phyloP scores from a whole-genome alignment of 2,888 invertebrate species.

The Ganaspis brasiliensis region DNA sequence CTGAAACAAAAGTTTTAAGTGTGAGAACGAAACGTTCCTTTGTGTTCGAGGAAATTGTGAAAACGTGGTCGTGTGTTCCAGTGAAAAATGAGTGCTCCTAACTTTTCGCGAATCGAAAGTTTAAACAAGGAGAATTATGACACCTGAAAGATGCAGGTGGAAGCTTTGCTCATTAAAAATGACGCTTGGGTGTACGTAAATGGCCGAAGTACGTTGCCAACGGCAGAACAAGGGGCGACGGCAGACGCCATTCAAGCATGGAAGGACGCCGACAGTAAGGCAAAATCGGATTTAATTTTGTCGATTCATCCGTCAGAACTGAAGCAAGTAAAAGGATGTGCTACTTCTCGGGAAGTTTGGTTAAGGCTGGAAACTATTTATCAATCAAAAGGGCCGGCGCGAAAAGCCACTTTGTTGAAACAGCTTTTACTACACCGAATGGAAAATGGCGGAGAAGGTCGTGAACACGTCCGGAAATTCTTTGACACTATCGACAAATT shows the following conservation, averaged over 20 bases:
- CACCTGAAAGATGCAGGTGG: background rate
- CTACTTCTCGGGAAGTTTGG: constrained; percentile 17
- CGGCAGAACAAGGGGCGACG: background rate
- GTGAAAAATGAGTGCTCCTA: background rate
- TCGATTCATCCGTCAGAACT: constrained; percentile 43
- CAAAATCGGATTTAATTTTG: constrained; percentile 44
- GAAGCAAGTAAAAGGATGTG: constrained; percentile 28
- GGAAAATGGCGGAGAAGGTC: too few relatives aligned
- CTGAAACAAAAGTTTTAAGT: background rate
- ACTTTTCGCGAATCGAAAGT: background rate
- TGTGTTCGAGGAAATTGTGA: background rate
- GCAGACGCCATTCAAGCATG: constrained; percentile 22
- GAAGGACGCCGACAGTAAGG: constrained; percentile 40
- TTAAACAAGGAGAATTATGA: background rate
- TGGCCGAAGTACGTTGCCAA: background rate
- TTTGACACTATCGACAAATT: too few relatives aligned
- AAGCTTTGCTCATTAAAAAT: background rate
- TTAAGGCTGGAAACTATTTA: background rate
- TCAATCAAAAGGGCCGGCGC: too few relatives aligned
- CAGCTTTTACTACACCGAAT: too few relatives aligned
- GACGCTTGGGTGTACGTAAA: background rate
- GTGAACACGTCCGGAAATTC: too few relatives aligned
- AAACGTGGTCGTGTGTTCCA: background rate
- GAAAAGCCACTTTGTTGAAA: too few relatives aligned
- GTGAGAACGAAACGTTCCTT: background rate